Evolutionary conservation across 1,140 invertebrate species (phyloP).

Genomic region (Galendromus occidentalis): DNA sequence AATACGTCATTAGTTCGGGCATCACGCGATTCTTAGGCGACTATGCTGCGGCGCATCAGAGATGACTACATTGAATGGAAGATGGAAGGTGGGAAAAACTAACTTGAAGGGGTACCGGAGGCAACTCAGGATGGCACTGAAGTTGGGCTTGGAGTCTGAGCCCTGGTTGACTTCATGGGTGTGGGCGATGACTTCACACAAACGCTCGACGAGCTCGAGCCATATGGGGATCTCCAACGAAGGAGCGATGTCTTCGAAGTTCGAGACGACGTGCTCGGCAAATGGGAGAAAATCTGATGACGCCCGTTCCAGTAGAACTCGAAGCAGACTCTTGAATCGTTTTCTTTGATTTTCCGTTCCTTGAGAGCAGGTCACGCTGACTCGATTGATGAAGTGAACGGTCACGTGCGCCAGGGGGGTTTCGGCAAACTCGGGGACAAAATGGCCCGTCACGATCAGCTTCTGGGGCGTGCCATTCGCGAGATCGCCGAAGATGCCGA

Average conservation of each 20-base stretch:
- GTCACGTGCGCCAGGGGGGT: no score
- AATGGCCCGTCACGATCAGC: background rate
- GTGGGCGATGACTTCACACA: background rate
- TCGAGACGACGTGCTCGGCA: no score
- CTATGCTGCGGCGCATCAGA: background rate
- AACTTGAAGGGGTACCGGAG: background rate
- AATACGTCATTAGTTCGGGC: background rate
- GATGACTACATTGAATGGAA: no score
- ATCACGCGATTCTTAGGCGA: background rate
- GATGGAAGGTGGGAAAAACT: background rate
- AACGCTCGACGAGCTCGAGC: no score
- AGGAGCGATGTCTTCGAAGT: no score
- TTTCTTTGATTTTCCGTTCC: no score
- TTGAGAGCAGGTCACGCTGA: no score
- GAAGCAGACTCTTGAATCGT: no score
- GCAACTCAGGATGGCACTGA: background rate
- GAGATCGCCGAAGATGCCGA: background rate
- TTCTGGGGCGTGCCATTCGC: background rate
- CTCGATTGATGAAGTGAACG: no score
- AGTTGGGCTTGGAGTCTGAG: background rate
- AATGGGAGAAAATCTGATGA: no score
- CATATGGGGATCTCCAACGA: no score
- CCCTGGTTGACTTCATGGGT: slow-evolving; percentile 5
- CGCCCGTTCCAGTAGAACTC: no score
- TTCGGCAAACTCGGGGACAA: background rate